Evolutionary conservation across 2,113 vertebrate genomes (phyloP).

Genomic region (Neopipo cinnamomea): DNA sequence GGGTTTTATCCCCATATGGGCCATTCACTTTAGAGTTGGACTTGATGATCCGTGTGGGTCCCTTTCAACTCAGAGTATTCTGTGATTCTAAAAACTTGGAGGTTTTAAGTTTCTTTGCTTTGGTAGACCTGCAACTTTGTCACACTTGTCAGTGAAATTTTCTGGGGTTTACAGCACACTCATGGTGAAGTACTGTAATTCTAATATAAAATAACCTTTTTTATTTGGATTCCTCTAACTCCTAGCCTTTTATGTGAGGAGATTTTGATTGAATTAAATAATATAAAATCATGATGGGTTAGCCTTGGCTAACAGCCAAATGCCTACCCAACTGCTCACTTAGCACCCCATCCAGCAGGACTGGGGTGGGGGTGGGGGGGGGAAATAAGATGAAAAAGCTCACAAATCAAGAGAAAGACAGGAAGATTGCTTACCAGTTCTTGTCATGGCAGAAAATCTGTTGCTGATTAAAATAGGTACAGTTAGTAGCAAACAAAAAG

Average conservation of each 20-base stretch:
- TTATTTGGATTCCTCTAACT: background rate
- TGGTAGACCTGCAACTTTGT: background rate
- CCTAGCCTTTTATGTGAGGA: background rate
- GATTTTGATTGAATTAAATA: background rate
- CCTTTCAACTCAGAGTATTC: too few species aligned
- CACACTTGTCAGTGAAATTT: background rate
- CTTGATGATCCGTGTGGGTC: too few species aligned
- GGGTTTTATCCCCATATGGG: too few species aligned
- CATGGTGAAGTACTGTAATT: background rate
- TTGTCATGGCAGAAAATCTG: background rate
- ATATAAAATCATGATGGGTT: background rate
- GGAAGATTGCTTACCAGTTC: background rate
- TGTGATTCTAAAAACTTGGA: background rate
- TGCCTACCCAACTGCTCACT: background rate
- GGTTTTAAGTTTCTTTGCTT: background rate
- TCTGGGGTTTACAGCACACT: background rate
- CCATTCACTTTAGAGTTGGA: too few species aligned
- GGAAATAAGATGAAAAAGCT: background rate
- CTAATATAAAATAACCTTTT: background rate
- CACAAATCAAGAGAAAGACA: background rate
- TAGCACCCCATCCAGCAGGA: background rate
- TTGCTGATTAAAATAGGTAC: background rate
- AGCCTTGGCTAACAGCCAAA: background rate
- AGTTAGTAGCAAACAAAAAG: background rate
- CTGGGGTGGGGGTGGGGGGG: background rate